Conservation (phyloP, 2,113 vertebrate genomes). For the Amblyornis subalaris region DNA sequence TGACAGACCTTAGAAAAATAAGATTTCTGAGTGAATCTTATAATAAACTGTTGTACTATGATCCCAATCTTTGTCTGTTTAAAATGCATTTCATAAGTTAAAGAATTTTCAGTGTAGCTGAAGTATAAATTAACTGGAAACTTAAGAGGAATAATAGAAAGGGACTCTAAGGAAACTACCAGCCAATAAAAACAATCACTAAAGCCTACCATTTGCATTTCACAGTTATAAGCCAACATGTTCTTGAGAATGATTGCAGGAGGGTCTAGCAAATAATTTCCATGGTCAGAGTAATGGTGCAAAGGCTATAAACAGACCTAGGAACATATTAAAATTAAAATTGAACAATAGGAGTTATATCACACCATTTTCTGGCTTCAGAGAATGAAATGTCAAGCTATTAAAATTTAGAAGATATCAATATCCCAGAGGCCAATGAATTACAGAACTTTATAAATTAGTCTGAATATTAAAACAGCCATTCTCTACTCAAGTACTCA, state of each 20-base stretch:
- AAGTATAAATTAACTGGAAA: neutral
- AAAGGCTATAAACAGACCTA: neutral
- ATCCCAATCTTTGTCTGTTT: neutral
- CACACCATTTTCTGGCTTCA: neutral
- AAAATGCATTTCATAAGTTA: neutral
- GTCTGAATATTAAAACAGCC: neutral
- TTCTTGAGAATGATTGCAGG: neutral
- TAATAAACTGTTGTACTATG: neutral
- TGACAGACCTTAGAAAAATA: neutral
- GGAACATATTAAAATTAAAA: neutral
- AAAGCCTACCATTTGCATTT: neutral
- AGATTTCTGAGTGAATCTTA: neutral
- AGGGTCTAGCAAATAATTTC: neutral
- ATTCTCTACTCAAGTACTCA: neutral
- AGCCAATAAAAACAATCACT: neutral
- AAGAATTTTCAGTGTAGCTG: neutral
- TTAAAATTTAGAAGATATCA: neutral
- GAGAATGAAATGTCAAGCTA: neutral
- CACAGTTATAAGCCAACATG: neutral
- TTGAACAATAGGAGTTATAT: neutral
- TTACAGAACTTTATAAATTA: neutral
- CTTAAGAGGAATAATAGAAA: neutral
- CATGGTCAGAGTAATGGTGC: neutral
- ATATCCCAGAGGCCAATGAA: neutral
- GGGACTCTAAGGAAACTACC: neutral